Base-by-base conservation (phyloP, 1,140 invertebrate genomes). In the Saccostrea cuccullata region DNA sequence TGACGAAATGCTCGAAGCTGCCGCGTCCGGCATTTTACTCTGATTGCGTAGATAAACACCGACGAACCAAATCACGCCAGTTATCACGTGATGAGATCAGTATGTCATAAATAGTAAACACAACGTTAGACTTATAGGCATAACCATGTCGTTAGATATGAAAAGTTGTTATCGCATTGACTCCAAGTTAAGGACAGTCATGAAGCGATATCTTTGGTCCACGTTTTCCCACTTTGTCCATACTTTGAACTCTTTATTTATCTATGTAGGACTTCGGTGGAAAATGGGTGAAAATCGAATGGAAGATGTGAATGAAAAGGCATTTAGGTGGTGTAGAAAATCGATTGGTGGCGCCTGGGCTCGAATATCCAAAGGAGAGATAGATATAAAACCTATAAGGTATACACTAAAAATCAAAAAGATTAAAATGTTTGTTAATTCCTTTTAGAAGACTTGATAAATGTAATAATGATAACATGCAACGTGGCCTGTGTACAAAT, bases 271-370 rank as follows among this genome's bases (percentile, higher is more conserved):
- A 77, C 70, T 77, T 12, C 70, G 23, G 30, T 77, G 23, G 70
- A 77, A 77, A 77, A 77, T 77, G 70, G 70, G 70, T 17, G 70
- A 77, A 77, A 77, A 77, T 30, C 70, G 70, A 36, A 30, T 11
- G 26, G 70, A 77, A 13, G 70, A 77, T 77, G 70, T 77, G 26
- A 77, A 77, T 30, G 23, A 26, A 77, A 77, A 77, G 82, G 91
- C 89, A 55, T 89, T 88, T 60, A 87, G 86, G 11, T 91, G 91
- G 91, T 91, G 92, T 84, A 88, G 86, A 84, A 91, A 92, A 40
- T 91, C 89, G 20, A 87, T 92, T 11, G 92, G 92, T 26, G 92
- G 92, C 60, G 88, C 87, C 20, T 92, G 92, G 92, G 56, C 82
- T 2, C 73, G 89, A 73, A 82, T 91, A 12, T 26, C 87, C 30